These are phyloP conservation scores for Druon quercuslanigerum DNA, from an alignment of 1,140 invertebrate genomes.

Conservation along the genomic window DNA sequence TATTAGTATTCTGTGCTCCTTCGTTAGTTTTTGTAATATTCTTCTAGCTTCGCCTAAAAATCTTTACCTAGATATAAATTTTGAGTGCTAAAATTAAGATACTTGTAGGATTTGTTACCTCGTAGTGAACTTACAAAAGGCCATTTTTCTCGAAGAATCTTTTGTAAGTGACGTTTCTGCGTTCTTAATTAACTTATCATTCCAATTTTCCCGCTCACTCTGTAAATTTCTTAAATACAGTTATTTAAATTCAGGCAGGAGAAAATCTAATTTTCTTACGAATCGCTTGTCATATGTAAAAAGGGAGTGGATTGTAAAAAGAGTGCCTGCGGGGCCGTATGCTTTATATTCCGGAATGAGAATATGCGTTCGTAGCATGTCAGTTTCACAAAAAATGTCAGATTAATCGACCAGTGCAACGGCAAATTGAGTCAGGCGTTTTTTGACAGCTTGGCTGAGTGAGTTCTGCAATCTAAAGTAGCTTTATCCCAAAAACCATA, in stretches of 20 bases:
- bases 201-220: neutral
- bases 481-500: constrained; percentile 33
- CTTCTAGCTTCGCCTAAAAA: too few relatives aligned
- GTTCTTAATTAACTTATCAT: neutral
- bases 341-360: constrained; percentile 15
- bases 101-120: too few relatives aligned
- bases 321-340: constrained; percentile 4
- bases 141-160: too few relatives aligned
- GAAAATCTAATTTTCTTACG: constrained; percentile 2
- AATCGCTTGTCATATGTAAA: constrained; percentile 19
- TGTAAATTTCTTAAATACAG: neutral
- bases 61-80: too few relatives aligned
- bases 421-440: constrained; percentile 34
- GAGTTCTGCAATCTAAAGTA: constrained; percentile 28
- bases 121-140: too few relatives aligned
- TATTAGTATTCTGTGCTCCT: too few relatives aligned
- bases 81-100: too few relatives aligned
- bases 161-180: too few relatives aligned
- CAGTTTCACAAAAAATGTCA: constrained; percentile 20
- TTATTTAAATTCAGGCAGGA: neutral
- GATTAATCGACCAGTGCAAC: constrained; percentile 35
- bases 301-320: constrained; percentile 18
- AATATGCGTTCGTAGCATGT: constrained; percentile 26
- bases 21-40: too few relatives aligned
- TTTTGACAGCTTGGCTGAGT: constrained; percentile 31